A percentile compares a stretch with the other conserved stretches of the same genome.
phyloP scores from a whole-genome alignment of 2,113 vertebrate genomes.

The Phylloscopus trochiloides region DNA sequence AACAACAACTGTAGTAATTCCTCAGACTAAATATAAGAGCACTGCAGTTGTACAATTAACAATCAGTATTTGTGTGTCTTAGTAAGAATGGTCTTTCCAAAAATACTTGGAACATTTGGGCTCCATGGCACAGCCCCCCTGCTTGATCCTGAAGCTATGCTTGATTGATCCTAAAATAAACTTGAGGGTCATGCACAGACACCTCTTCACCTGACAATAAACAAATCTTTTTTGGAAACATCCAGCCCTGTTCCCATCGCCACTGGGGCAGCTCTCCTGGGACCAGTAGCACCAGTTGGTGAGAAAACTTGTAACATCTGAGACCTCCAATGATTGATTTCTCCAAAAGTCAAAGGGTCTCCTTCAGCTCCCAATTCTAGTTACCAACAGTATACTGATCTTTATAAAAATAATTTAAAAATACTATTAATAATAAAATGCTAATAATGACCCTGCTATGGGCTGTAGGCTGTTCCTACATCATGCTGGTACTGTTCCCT shows the following conservation, averaged over 20 bases:
- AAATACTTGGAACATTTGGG: background rate
- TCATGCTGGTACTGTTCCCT: accelerated
- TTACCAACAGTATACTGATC: background rate
- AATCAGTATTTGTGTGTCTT: background rate
- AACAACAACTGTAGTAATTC: background rate
- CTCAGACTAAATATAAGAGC: background rate
- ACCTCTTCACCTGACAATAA: background rate
- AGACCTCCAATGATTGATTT: background rate
- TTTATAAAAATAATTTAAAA: background rate
- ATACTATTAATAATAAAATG: background rate
- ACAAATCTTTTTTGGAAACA: background rate
- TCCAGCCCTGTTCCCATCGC: background rate
- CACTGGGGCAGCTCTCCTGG: background rate
- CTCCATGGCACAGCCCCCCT: background rate
- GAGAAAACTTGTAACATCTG: background rate
- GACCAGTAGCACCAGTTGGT: background rate
- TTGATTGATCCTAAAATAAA: background rate
- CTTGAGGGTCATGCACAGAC: background rate
- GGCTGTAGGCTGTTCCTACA: background rate
- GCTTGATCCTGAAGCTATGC: background rate
- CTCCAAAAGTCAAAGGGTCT: background rate
- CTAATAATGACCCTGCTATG: accelerated
- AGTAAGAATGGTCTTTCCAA: background rate
- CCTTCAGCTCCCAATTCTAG: background rate
- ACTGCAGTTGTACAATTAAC: background rate